Conservation (phyloP, 2,113 vertebrate genomes). For the Sceloporus tristichus region DNA sequence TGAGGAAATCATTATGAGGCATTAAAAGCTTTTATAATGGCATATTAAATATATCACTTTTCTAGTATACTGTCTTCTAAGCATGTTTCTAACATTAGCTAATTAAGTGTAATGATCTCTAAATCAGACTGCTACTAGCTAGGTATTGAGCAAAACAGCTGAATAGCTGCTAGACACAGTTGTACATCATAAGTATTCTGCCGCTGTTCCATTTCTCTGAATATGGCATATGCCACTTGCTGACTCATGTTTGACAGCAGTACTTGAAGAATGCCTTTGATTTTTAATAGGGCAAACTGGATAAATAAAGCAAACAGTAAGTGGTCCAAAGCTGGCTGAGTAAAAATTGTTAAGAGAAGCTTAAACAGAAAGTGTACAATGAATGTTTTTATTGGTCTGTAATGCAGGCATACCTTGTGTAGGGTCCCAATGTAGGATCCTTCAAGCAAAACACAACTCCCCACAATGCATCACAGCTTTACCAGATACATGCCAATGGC, state of each 20-base stretch:
- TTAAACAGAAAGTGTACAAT: background rate
- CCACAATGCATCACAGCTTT: background rate
- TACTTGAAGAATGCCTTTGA: background rate
- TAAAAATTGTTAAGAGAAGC: background rate
- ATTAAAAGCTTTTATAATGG: background rate
- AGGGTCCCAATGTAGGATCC: background rate
- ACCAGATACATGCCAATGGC: background rate
- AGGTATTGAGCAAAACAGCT: slow-evolving; percentile 18
- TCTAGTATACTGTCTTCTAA: background rate
- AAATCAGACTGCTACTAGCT: slow-evolving; percentile 20
- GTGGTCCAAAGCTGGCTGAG: background rate
- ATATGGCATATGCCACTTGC: background rate
- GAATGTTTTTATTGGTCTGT: background rate
- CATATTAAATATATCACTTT: slow-evolving; percentile 13
- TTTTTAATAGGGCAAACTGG: background rate
- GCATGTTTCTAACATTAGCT: slow-evolving; percentile 29
- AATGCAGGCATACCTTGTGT: background rate
- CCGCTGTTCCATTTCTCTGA: background rate
- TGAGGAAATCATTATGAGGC: background rate
- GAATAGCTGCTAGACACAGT: background rate
- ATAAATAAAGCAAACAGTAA: slow-evolving; percentile 4
- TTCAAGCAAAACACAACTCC: background rate
- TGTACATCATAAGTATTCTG: background rate
- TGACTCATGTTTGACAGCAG: slow-evolving; percentile 1
- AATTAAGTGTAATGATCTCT: slow-evolving; percentile 42